Base-by-base conservation (phyloP, 2,113 vertebrate species). In the Climacteris rufus region DNA sequence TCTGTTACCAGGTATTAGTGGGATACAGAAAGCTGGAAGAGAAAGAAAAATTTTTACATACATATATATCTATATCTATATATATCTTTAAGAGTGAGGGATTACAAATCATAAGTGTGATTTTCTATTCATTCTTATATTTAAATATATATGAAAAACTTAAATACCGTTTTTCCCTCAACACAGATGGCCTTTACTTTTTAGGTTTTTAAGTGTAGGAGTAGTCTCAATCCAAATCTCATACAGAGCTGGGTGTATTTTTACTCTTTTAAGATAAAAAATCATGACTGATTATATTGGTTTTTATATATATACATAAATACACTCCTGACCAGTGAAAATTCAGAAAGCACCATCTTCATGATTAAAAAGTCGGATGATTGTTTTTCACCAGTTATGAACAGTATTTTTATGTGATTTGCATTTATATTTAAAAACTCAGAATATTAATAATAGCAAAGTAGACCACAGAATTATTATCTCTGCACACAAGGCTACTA, bases 131-230 rank as follows among this genome's bases (percentile, higher is more conserved):
- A 33, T 44, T 83, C 33, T 81, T 94, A 37, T 76, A 87, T 91
- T 95, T 78, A 89, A 91, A 87, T 13, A 40, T 18, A 24, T 4
- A 85, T 8, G 40, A 69, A 77, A 93, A 94, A 63, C n/a, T 91
- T 83, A 69, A 94, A 87, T 92, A 87, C 19, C 22, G 4, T 40
- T 92, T 70, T 39, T 65, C 35, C 69, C 47, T 56, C 42, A 87
- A 86, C 82, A 93, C 75, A 94, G 90, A 96, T 96, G 87, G 92
- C 79, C 82, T 96, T 85, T 66, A 54, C 39, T 77, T 80, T 93
- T 89, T 90, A 91, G 68, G 42, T 13, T 84, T 85, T 91, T 61
- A 52, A 24, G 35, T 65, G 94, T 79, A 91, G 82, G 63, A 88
- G 79, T 69, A 87, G 42, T 85, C 47, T 91, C 83, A 78, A 83